Evolutionary conservation across 2,797 vertebrate species (phyloP), one percentile per base, ranked within the genome.

Genomic region (Leucoraja ocellata): DNA sequence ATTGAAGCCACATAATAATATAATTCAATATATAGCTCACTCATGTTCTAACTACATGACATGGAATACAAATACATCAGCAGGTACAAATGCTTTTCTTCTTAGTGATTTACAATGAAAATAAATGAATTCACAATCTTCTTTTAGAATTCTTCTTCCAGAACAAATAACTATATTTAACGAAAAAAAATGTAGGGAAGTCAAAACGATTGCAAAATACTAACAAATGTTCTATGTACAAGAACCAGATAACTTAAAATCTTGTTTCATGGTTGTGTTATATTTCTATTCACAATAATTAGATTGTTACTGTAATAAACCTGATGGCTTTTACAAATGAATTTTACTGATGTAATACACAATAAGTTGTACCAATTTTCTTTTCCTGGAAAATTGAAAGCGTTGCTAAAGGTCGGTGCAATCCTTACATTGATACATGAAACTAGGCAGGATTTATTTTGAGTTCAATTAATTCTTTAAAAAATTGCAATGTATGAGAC

Each of bases 11-110:
- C 46, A 76, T 92, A 74, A 76, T 76, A 92, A 71, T 21, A 76
- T 76, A 92, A 92, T 92, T 76, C 71, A 92, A 92, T 74, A 54
- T 46, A 74, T 58, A 91, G 68, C 73, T 86, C 21, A 65, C n/a
- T 46, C 36, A 54, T 92, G 90, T 92, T 92, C 71, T 23, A 73
- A 74, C 21, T 74, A 74, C 21, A 74, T 74, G 71, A 23, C 71
- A 74, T 74, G 71, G 25, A 74, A 25, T 74, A 23, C 71, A 92
- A 92, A 76, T 92, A 76, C 90, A 91, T 91, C 71, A 86, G 25
- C 68, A 54, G 28, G 46, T 39, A 25, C 58, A 58, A 73, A 76
- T 11, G 8, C 39, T 92, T 92, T 74, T 39, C 39, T 58, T 63
- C 23, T 23, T 32, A 39, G 46, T n/a, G 39, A 76, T 25, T 76